phyloP scores from a whole-genome alignment of 1,140 invertebrate species.

The Apolygus lucorum region DNA sequence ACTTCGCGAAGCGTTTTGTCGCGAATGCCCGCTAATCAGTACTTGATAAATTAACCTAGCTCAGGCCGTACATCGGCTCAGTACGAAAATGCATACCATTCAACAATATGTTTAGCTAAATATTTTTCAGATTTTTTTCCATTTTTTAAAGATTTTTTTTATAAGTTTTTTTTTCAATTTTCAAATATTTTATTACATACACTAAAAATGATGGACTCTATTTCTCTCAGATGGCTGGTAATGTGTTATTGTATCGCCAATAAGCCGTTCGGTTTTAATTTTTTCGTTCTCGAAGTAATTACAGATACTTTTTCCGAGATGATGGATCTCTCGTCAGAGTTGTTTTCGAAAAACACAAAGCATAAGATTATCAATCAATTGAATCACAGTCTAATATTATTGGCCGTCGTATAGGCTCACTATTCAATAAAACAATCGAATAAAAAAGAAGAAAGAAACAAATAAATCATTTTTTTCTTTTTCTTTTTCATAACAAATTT shows the following conservation, averaged over 20 bases:
- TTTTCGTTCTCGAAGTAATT: too few species aligned
- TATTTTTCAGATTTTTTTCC: background rate
- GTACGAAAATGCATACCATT: conserved; percentile 14
- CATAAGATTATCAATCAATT: conserved; percentile 2
- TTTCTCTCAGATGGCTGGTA: conserved; percentile 8
- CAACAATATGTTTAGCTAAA: conserved; percentile 6
- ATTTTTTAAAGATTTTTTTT: background rate
- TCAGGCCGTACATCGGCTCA: conserved; percentile 9
- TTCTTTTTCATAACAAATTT: background rate
- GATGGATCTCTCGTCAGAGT: background rate
- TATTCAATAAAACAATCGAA: background rate
- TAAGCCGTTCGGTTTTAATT: background rate
- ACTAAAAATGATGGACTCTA: background rate
- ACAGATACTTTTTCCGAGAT: background rate
- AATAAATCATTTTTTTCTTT: background rate
- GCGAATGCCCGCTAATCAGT: conserved; percentile 1
- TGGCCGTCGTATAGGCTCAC: conserved; percentile 3
- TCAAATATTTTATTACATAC: background rate
- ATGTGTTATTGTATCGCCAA: background rate
- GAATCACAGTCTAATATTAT: conserved; percentile 15
- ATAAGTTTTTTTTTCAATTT: conserved; percentile 1
- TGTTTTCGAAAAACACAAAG: conserved; percentile 5
- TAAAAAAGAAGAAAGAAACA: background rate
- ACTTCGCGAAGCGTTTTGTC: background rate
- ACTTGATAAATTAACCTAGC: conserved; percentile 13